phyloP scores from a whole-genome alignment of 1,140 invertebrate species.

The Lutraria rhynchaena region DNA sequence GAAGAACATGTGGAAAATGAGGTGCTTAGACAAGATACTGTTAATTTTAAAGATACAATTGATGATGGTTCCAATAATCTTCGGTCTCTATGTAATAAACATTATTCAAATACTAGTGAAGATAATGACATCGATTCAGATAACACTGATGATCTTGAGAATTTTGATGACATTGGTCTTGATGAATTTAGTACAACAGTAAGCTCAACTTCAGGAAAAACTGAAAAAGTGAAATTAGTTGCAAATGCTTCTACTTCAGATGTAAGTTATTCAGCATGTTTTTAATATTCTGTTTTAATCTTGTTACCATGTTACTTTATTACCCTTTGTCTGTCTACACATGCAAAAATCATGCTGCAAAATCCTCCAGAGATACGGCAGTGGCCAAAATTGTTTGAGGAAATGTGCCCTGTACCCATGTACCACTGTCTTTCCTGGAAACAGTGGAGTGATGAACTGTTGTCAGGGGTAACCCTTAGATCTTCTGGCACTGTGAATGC shows the following conservation, averaged over 20 bases:
- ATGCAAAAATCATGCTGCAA: not conserved
- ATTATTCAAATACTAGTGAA: constrained; percentile 10
- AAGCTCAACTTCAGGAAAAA: constrained; percentile 18
- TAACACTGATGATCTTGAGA: constrained; percentile 63
- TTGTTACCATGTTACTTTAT: not conserved
- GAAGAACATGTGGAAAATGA: constrained; percentile 3
- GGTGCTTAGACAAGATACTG: not conserved
- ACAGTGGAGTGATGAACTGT: too few relatives aligned
- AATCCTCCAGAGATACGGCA: not conserved
- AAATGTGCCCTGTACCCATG: not conserved
- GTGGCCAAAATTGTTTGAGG: not conserved
- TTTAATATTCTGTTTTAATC: not conserved
- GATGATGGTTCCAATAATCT: not conserved
- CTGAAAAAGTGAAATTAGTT: not conserved
- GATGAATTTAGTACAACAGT: constrained; percentile 50
- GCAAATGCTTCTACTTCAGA: not conserved
- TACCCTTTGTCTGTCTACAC: not conserved
- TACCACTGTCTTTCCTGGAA: too few relatives aligned
- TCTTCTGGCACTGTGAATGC: too few relatives aligned
- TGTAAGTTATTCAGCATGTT: not conserved
- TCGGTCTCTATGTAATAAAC: not conserved
- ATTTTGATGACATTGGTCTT: constrained; percentile 62
- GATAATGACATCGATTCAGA: constrained; percentile 52
- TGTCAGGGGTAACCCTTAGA: too few relatives aligned
- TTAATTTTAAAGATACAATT: not conserved